phyloP scores from a whole-genome alignment of 2,888 invertebrate species.

The Therioaphis trifolii region DNA sequence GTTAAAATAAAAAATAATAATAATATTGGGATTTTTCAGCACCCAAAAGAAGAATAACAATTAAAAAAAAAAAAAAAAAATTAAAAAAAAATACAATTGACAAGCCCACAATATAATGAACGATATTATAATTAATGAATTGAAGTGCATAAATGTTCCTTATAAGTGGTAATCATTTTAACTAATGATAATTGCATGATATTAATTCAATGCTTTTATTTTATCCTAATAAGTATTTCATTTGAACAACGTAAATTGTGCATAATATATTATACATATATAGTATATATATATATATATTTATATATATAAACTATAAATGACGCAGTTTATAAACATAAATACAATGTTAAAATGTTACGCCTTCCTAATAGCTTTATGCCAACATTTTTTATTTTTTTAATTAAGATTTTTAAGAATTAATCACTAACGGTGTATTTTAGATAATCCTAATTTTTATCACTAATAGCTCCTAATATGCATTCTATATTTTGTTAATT shows the following conservation, averaged over 20 bases:
- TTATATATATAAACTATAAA: neutral
- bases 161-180: constrained; percentile 44
- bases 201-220: neutral
- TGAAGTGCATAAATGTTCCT: constrained; percentile 50
- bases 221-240: constrained; percentile 5
- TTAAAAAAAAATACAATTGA: constrained; percentile 36
- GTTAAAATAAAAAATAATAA: constrained; percentile 1
- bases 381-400: no score
- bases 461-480: constrained; percentile 45
- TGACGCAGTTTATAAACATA: neutral
- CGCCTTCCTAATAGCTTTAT: neutral
- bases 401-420: no score
- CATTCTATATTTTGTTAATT: neutral
- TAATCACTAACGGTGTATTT: constrained; percentile 47
- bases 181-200: constrained; percentile 52
- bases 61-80: constrained; percentile 28
- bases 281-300: neutral
- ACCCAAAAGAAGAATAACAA: constrained; percentile 33
- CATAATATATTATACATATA: constrained; percentile 31
- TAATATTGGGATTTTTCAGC: constrained; percentile 29
- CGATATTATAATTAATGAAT: constrained; percentile 28
- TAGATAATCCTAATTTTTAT: constrained; percentile 41
- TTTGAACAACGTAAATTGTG: constrained; percentile 31
- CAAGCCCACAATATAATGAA: constrained; percentile 46
- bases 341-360: neutral